Evolutionary conservation across 2,797 vertebrate genomes (phyloP).

Genomic region (Cossypha heuglini): DNA sequence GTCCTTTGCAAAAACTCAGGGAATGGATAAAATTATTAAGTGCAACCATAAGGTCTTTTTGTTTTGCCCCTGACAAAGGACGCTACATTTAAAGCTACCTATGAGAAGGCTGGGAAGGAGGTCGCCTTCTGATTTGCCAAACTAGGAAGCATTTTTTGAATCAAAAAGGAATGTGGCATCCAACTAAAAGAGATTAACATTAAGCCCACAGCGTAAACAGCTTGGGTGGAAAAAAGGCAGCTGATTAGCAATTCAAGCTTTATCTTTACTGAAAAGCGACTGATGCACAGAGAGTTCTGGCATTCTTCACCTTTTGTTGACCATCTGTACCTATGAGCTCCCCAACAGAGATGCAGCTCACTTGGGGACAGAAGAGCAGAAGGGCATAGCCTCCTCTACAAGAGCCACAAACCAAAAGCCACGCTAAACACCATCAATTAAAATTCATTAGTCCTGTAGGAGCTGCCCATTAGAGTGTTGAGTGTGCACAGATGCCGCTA

Average conservation of each 20-base stretch:
- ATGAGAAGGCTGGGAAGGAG: background rate
- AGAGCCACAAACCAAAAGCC: slow-evolving; percentile 72
- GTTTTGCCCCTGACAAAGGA: slow-evolving; percentile 23
- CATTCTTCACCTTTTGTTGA: slow-evolving; percentile 84
- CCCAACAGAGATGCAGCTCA: slow-evolving; percentile 70
- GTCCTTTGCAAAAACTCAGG: background rate
- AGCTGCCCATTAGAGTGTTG: slow-evolving; percentile 77
- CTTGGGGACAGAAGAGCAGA: slow-evolving; percentile 80
- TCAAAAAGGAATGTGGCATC: slow-evolving; percentile 66
- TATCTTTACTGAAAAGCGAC: slow-evolving; percentile 76
- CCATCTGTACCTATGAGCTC: slow-evolving; percentile 85
- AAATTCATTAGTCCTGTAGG: slow-evolving; percentile 85
- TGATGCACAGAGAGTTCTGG: slow-evolving; percentile 67
- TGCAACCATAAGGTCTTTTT: background rate
- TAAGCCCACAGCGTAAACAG: slow-evolving; percentile 75
- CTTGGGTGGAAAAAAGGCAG: slow-evolving; percentile 75
- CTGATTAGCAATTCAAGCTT: slow-evolving; percentile 82
- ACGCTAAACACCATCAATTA: slow-evolving; percentile 81
- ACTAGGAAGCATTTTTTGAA: slow-evolving; percentile 70
- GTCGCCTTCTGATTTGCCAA: slow-evolving; percentile 50
- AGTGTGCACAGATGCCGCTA: slow-evolving; percentile 78
- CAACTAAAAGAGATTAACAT: slow-evolving; percentile 72
- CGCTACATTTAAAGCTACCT: slow-evolving; percentile 61
- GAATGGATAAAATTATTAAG: slow-evolving; percentile 8
- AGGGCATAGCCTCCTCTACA: slow-evolving; percentile 72